Conservation (phyloP, 1,140 invertebrate genomes). For the Agrilus planipennis region DNA sequence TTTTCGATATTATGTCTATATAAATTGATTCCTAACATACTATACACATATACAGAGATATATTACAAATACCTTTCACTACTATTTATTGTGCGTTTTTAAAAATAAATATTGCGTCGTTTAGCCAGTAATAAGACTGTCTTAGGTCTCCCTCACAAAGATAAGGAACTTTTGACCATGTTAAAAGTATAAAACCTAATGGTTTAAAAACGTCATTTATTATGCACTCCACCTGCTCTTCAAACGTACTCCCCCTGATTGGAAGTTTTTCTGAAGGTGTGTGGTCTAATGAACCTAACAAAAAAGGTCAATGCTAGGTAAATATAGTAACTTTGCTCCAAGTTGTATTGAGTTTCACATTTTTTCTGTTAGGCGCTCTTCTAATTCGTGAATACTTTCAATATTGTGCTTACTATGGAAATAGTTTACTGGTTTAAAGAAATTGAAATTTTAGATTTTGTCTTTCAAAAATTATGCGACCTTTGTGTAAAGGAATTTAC, state of each 20-base stretch:
- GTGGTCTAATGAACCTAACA: constrained; percentile 51
- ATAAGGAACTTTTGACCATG: constrained; percentile 80
- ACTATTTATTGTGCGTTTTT: constrained; percentile 21
- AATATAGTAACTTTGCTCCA: constrained; percentile 5
- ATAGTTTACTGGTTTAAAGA: not conserved
- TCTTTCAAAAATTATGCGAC: not conserved
- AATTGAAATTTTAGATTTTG: not conserved
- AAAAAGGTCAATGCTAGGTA: too few relatives aligned
- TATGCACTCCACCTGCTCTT: constrained; percentile 64
- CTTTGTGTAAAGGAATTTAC: too few relatives aligned
- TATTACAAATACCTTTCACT: too few relatives aligned
- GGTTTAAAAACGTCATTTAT: constrained; percentile 57
- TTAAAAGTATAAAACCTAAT: constrained; percentile 56
- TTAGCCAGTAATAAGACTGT: constrained; percentile 81
- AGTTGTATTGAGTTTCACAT: not conserved
- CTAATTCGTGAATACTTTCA: not conserved
- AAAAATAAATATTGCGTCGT: constrained; percentile 73
- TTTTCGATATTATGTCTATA: too few relatives aligned
- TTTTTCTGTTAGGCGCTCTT: not conserved
- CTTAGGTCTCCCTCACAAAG: constrained; percentile 89
- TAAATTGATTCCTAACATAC: too few relatives aligned
- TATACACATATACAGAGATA: too few relatives aligned
- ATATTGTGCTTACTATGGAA: not conserved
- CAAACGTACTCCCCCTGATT: constrained; percentile 58
- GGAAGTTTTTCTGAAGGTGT: constrained; percentile 58